These are phyloP conservation scores for Pammene fasciana DNA, from an alignment of 2,888 invertebrate genomes.

Conservation along the genomic window DNA sequence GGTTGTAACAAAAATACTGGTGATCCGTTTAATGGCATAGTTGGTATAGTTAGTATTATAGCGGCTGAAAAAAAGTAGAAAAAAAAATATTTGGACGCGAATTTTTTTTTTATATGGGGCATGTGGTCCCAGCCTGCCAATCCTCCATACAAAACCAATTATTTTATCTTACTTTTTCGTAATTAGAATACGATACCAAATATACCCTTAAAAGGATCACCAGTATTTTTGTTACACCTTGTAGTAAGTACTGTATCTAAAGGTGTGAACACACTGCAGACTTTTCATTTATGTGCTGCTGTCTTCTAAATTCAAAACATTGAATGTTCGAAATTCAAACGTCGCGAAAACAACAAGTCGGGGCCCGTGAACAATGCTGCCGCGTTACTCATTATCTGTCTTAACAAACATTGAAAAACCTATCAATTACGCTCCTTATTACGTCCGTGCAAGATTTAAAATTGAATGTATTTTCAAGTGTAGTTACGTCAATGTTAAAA, in stretches of 20 bases:
- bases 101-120: no score
- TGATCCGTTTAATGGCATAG: no score
- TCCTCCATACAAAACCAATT: no score
- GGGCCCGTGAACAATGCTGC: slow-evolving; percentile 60
- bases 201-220: no score
- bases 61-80: no score
- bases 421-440: slow-evolving; percentile 25
- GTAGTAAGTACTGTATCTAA: background rate
- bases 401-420: background rate
- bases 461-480: slow-evolving; percentile 6
- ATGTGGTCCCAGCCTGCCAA: no score
- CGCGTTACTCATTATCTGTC: background rate
- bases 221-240: no score
- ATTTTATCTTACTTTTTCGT: no score
- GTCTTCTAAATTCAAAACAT: slow-evolving; percentile 57
- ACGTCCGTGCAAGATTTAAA: background rate
- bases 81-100: no score
- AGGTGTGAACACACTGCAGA: slow-evolving; percentile 1
- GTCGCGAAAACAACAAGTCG: slow-evolving; percentile 59
- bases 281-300: slow-evolving; percentile 9
- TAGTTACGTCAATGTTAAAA: background rate
- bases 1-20: no score
- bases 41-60: no score
- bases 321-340: slow-evolving; percentile 58
- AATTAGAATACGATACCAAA: no score